These are phyloP conservation scores for Catotricha subobsoleta DNA, from an alignment of 2,888 invertebrate genomes.

Conservation along the genomic window DNA sequence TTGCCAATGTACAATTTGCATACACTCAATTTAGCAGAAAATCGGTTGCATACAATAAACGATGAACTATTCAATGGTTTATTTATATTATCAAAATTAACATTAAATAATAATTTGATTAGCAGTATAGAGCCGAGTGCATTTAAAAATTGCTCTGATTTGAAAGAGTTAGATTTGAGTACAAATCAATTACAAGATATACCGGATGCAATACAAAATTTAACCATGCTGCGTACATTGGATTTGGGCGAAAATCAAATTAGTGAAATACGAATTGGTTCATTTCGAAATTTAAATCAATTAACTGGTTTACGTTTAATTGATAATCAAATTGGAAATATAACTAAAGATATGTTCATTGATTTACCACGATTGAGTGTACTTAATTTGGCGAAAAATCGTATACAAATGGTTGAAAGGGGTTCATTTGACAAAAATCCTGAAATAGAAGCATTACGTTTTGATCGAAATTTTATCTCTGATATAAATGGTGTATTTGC, in stretches of 20 bases:
- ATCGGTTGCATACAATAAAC: slow-evolving; percentile 62
- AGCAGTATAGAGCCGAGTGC: slow-evolving; percentile 60
- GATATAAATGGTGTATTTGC: slow-evolving; percentile 83
- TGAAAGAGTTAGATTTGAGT: slow-evolving; percentile 77
- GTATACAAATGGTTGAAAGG: slow-evolving; percentile 68
- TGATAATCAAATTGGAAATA: slow-evolving; percentile 75
- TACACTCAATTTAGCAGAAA: slow-evolving; percentile 76
- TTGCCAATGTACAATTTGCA: slow-evolving; percentile 74
- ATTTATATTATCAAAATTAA: slow-evolving; percentile 66
- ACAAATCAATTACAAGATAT: slow-evolving; percentile 68
- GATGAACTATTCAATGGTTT: slow-evolving; percentile 68
- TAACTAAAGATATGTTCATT: slow-evolving; percentile 73
- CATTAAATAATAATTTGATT: slow-evolving; percentile 69
- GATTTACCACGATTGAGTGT: slow-evolving; percentile 70
- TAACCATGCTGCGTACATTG: slow-evolving; percentile 67
- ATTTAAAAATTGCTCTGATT: slow-evolving; percentile 72
- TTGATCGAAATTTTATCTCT: slow-evolving; percentile 74
- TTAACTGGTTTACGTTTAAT: slow-evolving; percentile 74
- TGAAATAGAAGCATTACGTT: slow-evolving; percentile 66
- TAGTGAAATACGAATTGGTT: slow-evolving; percentile 32
- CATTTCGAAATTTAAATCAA: slow-evolving; percentile 70
- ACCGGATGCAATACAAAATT: slow-evolving; percentile 64
- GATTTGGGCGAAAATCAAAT: slow-evolving; percentile 88
- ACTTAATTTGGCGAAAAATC: slow-evolving; percentile 76
- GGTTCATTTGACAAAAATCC: slow-evolving; percentile 68